Evolutionary conservation across 2,113 vertebrate species (phyloP), one percentile per base, ranked within the genome.

Genomic region (Holacanthus passer): DNA sequence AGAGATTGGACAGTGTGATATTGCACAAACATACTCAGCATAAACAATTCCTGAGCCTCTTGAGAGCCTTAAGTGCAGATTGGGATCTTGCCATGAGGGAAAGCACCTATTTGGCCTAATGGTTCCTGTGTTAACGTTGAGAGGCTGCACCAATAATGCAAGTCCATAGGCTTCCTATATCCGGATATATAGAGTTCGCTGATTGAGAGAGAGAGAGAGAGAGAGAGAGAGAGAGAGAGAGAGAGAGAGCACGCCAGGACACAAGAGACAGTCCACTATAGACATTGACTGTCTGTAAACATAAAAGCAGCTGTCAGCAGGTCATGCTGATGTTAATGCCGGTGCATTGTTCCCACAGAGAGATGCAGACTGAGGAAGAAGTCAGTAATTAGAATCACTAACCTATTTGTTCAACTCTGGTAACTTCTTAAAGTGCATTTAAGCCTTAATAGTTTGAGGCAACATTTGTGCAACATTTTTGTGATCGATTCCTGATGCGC

Each of bases 41-140:
- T 87, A 74, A 88, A 82, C 79, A 84, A 81, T 53, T 65, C 60
- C 71, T 47, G 35, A 59, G n/a, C 48, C 76, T 83, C 84, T 65
- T 66, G 76, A 88, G 77, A 87, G 82, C 58, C 48, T 73, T 86
- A 87, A 92, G 87, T 90, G 85, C 79, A 55, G 59, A 80, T 20
- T 77, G 81, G 72, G 65, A 73, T 55, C 35, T 45, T 77, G 63
- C 83, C 85, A 86, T 72, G 43, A 75, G 81, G 84, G 72, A 86
- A 83, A 73, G 83, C 70, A 63, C 75, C 70, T 79, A 59, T 86
- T 77, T 67, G 68, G 41, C 64, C 87, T 93, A 93, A 93, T 94
- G 90, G 89, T 88, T 93, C 79, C 87, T 78, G 82, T 56, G 73
- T 87, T 81, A 87, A 71, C 29, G 45, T 71, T 74, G 69, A 90